Base-by-base conservation (phyloP, 2,888 invertebrate genomes). In the Taphrorychus bicolor region DNA sequence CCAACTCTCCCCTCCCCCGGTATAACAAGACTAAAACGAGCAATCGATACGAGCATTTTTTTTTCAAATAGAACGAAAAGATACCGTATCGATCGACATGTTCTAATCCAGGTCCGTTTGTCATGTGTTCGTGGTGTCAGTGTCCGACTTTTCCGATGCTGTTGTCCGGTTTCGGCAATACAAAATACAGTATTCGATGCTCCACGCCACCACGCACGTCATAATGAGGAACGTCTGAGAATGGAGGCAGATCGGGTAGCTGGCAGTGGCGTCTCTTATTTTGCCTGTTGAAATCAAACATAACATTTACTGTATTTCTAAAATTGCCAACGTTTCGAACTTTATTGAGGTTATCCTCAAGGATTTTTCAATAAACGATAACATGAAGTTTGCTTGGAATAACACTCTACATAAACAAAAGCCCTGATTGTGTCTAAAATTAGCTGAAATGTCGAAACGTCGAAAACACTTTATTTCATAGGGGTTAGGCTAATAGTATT, bases 181-280 rank as follows among this genome's bases (percentile, higher is more conserved):
- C 45, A 71, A 61, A 51, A 79, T 72, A 45, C 85, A 79, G 77
- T 87, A 88, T 76, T 91, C 91, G 16, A 89, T 84, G 67, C 85
- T 84, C 91, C 91, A 91, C 0, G 90, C 90, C 3, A 89, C 68
- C 4, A 87, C 87, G 75, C 91, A 91, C 0, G 88, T 82, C 83
- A 89, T 84, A 52, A 91, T 90, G 68, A 90, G 84, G 4, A 88
- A 84, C 68, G 90, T 89, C 78, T 91, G 91, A 3, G 90, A 87
- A 81, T 91, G 91, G 66, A 91, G 88, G 78, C 90, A 90, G 5
- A 86, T 84, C 0, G 90, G 85, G 77, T 87, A 92, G 76, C 91
- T 91, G 58, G 83, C 83, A 3, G 90, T 89, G 71, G 84, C 82
- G 77, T 92, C 91, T 75, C 91, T 84, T 41, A 91, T 88, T 73